These are phyloP conservation scores for Andrena marginata DNA, from an alignment of 2,888 invertebrate genomes.

Conservation along the genomic window DNA sequence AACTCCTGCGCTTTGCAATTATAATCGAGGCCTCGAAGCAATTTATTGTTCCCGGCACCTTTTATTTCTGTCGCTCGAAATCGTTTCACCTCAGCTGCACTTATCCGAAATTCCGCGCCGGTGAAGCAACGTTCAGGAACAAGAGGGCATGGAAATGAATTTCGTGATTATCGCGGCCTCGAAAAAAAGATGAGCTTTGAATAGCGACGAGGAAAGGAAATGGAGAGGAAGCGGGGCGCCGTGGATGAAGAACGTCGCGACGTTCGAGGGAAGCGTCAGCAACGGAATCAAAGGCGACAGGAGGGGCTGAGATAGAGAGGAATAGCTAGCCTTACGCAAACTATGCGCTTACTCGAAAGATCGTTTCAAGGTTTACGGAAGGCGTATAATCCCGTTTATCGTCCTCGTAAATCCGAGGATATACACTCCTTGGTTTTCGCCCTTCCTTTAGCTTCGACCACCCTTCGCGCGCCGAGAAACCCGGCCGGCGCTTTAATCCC, in stretches of 20 bases:
- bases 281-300: slow-evolving; percentile 51
- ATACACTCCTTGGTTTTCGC: slow-evolving; percentile 75
- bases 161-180: too few relatives aligned
- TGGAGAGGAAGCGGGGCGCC: neutral
- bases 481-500: slow-evolving; percentile 79
- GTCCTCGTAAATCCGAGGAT: slow-evolving; percentile 83
- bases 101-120: too few relatives aligned
- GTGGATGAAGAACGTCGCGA: neutral
- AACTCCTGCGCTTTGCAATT: too few relatives aligned
- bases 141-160: too few relatives aligned
- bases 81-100: too few relatives aligned
- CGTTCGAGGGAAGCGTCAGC: slow-evolving; percentile 33
- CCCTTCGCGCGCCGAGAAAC: slow-evolving; percentile 57
- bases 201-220: slow-evolving; percentile 5
- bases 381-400: slow-evolving; percentile 83
- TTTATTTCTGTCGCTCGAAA: too few relatives aligned
- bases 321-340: slow-evolving; percentile 69
- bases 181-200: too few relatives aligned
- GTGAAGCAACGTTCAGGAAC: too few relatives aligned
- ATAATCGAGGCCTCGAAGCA: too few relatives aligned
- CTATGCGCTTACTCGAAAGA: slow-evolving; percentile 80
- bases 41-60: too few relatives aligned
- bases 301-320: slow-evolving; percentile 22
- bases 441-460: slow-evolving; percentile 42
- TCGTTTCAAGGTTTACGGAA: slow-evolving; percentile 82